Evolutionary conservation across 2,113 vertebrate species (phyloP), one percentile per base, ranked within the genome.

Genomic region (Anseranas semipalmata): DNA sequence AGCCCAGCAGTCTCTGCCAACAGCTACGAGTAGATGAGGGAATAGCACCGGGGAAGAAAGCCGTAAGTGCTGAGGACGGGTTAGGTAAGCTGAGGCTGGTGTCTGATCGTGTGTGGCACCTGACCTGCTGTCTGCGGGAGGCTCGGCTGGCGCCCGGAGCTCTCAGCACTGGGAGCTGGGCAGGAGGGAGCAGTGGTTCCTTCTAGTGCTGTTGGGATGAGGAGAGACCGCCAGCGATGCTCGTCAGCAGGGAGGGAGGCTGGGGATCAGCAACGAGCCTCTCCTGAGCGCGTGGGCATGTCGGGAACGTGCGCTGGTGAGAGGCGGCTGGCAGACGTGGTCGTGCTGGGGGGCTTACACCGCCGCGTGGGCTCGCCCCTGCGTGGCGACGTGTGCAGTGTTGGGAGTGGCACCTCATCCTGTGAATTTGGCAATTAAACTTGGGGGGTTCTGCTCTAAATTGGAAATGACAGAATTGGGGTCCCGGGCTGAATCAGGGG

Each of bases 271-370:
- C 37, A 35, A 8, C 7, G 62, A 18, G 19, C 12, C 41, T 68
- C 35, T 18, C 1, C 5, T 12, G 68, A 77, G 37, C 58, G 16
- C 18, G 2, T 0, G 0, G 30, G 7, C 32, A 6, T 0, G 0
- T 1, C 33, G 48, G 68, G 25, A 50, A 8, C 9, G 5, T 0
- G 3, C 0, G 2, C 46, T 14, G 48, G 56, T 65, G 14, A 52
- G 45, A 41, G 7, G 1, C 0, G 1, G 20, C 8, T 1, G 9
- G 15, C 7, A 28, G 52, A n/a, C 13, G 3, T 22, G 52, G 21
- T 30, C 4, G 4, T 32, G 63, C 19, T 0, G 12, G 27, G 7
- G 15, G 30, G 6, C 30, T 66, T 25, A 21, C 41, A n/a, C n/a
- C n/a, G n/a, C n/a, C n/a, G n/a, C n/a, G 16, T 30, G 48, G 25